Percentiles rank a stretch among this genome's conserved stretches.
These are phyloP conservation scores for Dermatemys mawii DNA, from an alignment of 2,113 vertebrate species.

Conservation along the genomic window DNA sequence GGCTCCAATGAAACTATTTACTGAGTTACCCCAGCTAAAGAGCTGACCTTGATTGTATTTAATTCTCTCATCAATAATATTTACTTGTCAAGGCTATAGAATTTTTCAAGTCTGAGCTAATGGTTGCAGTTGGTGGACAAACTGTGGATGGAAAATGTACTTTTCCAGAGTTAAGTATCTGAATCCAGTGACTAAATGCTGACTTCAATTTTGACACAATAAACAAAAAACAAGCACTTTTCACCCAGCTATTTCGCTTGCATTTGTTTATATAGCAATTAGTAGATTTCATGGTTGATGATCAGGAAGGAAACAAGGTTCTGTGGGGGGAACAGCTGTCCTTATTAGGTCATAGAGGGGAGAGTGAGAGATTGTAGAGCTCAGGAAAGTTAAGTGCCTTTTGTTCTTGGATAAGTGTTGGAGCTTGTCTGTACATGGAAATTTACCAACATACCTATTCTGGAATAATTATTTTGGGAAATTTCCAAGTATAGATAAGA, in stretches of 20 bases:
- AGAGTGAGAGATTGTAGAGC: not conserved
- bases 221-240: slow-evolving; percentile 11
- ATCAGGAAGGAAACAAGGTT: slow-evolving; percentile 26
- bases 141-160: slow-evolving; percentile 32
- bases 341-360: not conserved
- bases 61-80: not conserved
- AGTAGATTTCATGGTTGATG: not conserved
- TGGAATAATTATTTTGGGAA: not conserved
- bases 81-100: slow-evolving; percentile 6
- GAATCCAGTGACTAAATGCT: slow-evolving; percentile 55
- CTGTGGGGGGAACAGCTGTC: not conserved
- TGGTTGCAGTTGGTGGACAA: slow-evolving; percentile 33
- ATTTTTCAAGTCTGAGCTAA: not conserved
- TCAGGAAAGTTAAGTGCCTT: slow-evolving; percentile 24
- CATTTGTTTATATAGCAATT: not conserved
- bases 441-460: not conserved
- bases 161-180: slow-evolving; percentile 47
- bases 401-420: not conserved
- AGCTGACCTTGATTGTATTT: slow-evolving; percentile 2
- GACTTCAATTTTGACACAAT: not conserved
- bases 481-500: not conserved
- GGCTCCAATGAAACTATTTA: not conserved
- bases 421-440: not conserved
- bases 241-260: not conserved
- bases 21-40: not conserved